Base-by-base conservation (phyloP, 2,888 invertebrate genomes). In the Coecobrya sp. region DNA sequence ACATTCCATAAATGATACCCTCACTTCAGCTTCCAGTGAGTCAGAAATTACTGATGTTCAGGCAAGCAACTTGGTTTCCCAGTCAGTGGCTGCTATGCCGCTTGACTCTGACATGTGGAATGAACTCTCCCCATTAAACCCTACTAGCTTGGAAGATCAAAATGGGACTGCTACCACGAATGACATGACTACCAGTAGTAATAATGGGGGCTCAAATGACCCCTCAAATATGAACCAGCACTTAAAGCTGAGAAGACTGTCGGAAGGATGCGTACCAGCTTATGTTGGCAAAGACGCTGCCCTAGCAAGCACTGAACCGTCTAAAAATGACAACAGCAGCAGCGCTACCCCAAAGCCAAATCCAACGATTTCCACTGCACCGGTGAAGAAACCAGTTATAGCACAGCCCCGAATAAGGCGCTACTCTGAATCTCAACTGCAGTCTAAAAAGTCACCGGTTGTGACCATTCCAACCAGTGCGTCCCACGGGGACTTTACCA, bases 341-440 rank as follows among this genome's bases (percentile, higher is more conserved):
- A n/a, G 36, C 11, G 30, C 70, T 16, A n/a, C n/a, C n/a, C 27
- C 30, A 10, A 68, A 2, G 10, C 3, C 68, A 16, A 62, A 25
- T 62, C 25, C 22, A 22, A 62, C 7, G 7, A 49, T 1, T 49
- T 13, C 82, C n/a, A 11, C 22, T 68, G 55, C 3, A 0, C 10
- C 42, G n/a, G 55, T 13, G 55, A 81, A 25, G 42, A 70, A 11
- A 45, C 22, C 76, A 36, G 42, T 68, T 16, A 42, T n/a, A 68
- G 19, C 59, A 19, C 27, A 59, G 30, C 79, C 79, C 8, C 62
- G 59, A 22, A 19, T 45, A 7, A 68, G 88, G 36, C 87, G 84
- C 1, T 52, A 84, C 49, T 92, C 92, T 13, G 92, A 92, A 92
- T 92, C 92, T 92, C 92, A 88, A 59, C 49, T 84, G 2, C 62